Percentiles rank a stretch among this genome's conserved stretches.
These are phyloP conservation scores for Buathra laborator DNA, from an alignment of 2,888 invertebrate species.

Conservation along the genomic window DNA sequence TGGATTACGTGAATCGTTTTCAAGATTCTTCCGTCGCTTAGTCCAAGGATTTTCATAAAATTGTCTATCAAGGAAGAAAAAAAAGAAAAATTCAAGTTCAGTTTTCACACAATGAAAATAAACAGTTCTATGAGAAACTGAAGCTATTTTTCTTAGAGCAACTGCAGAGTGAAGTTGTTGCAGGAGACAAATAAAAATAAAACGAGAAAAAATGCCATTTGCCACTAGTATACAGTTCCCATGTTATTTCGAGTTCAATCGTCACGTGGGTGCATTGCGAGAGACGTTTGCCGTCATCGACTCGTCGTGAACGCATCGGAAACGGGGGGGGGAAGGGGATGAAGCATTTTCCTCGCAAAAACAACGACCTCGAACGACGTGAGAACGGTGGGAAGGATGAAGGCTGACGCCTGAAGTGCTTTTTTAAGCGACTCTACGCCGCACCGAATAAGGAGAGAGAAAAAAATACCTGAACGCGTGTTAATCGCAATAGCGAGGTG, in stretches of 20 bases:
- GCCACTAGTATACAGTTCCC: constrained; percentile 5
- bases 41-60: constrained; percentile 4
- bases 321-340: neutral
- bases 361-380: constrained; percentile 44
- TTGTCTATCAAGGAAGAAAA: neutral
- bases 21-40: constrained; percentile 43
- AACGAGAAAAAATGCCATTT: constrained; percentile 5
- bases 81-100: neutral
- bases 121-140: neutral
- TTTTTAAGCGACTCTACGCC: constrained; percentile 50
- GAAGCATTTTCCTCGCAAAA: constrained; percentile 37
- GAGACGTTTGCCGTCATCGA: constrained; percentile 27
- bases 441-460: constrained; percentile 36
- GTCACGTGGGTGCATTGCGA: constrained; percentile 33
- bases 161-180: neutral
- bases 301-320: neutral
- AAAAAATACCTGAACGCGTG: constrained; percentile 40
- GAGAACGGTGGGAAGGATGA: constrained; percentile 57
- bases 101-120: neutral
- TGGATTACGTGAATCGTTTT: constrained; percentile 64
- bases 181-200: neutral
- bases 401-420: constrained; percentile 49
- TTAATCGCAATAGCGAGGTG: constrained; percentile 44
- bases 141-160: neutral
- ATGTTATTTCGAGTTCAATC: constrained; percentile 46